Percentiles rank a stretch among this genome's conserved stretches.
Conservation (phyloP, 1,140 invertebrate genomes). For the Steinernema khuongi region DNA sequence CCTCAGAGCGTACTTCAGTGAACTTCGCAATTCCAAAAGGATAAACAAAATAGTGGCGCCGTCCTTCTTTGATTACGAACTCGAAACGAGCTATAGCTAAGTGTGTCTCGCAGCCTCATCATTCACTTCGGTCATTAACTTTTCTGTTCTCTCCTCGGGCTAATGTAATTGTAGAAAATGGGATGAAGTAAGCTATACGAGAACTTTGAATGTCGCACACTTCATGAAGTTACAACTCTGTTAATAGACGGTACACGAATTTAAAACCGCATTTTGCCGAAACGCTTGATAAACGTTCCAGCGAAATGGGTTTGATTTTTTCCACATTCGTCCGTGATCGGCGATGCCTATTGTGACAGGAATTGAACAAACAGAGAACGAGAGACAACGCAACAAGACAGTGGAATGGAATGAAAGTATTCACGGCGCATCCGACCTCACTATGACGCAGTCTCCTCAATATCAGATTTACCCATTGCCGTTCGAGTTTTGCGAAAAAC, state of each 20-base stretch:
- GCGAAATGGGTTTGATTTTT: too few species aligned
- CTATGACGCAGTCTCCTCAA: not conserved
- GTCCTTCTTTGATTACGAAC: not conserved
- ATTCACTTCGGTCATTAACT: not conserved
- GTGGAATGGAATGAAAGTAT: not conserved
- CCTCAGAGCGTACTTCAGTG: not conserved
- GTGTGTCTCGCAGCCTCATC: not conserved
- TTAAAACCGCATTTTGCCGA: too few species aligned
- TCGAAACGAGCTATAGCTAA: not conserved
- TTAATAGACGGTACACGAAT: too few species aligned
- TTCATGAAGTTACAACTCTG: too few species aligned
- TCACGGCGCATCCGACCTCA: not conserved
- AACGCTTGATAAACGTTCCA: too few species aligned
- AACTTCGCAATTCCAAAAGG: slow-evolving; percentile 3
- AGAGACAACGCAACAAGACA: too few species aligned
- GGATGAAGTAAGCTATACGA: not conserved
- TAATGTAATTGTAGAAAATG: not conserved
- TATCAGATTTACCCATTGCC: not conserved
- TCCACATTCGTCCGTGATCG: not conserved
- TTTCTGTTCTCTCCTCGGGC: not conserved
- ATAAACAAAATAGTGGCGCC: not conserved
- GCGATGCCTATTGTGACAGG: not conserved
- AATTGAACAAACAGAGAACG: not conserved
- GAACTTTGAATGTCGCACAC: too few species aligned
- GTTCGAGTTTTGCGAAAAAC: not conserved